These are phyloP conservation scores for Mohoua ochrocephala DNA, from an alignment of 2,113 vertebrate genomes.

Conservation along the genomic window DNA sequence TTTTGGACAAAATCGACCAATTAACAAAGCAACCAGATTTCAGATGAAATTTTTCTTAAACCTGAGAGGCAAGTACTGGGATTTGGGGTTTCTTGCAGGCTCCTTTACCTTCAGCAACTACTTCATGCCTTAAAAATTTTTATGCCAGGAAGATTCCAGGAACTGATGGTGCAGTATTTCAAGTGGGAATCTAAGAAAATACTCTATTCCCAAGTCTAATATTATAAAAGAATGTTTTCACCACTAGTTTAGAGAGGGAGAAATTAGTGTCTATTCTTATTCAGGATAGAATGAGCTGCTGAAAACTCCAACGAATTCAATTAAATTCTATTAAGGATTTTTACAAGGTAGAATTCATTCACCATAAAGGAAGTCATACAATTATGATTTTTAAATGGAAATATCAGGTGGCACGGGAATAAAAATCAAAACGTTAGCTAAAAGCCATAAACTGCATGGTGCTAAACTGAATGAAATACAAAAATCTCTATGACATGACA, in stretches of 20 bases:
- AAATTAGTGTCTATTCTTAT: not conserved
- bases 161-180: not conserved
- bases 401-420: not conserved
- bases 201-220: not conserved
- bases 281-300: not conserved
- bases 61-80: not conserved
- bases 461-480: not conserved
- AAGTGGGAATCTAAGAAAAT: not conserved
- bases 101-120: not conserved
- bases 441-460: not conserved
- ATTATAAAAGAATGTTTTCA: not conserved
- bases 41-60: not conserved
- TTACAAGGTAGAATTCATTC: not conserved
- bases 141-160: not conserved
- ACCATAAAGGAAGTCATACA: not conserved
- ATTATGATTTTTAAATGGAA: constrained; percentile 2
- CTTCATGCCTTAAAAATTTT: not conserved
- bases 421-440: not conserved
- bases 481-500: not conserved
- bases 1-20: not conserved
- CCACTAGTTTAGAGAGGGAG: not conserved
- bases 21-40: not conserved
- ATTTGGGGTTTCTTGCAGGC: not conserved
- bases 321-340: not conserved
- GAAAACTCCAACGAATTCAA: not conserved